Evolutionary conservation across 92 coral and sea anemone genomes (phyloP), one percentile per base, ranked within the genome.

Genomic region (Epizoanthus scotinus): DNA sequence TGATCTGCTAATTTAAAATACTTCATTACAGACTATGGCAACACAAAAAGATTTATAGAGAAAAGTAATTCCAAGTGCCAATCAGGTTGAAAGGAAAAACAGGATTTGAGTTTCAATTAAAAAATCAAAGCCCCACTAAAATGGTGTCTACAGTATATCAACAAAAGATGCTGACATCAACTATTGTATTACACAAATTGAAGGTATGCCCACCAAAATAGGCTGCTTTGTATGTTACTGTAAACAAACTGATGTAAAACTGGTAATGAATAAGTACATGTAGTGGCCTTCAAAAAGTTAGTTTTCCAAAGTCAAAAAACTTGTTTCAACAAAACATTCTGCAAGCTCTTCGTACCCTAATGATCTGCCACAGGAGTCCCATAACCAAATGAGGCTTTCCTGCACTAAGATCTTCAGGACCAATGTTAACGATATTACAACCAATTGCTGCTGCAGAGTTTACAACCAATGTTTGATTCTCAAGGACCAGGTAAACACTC

Each of bases 351-450:
- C 40, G 6, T 77, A 95, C 99, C 90, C 98, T 93, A 42, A 95
- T 95, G 79, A 95, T 92, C 78, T 95, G 99, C 99, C 99, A 95
- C 42, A 95, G 85, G 5, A 95, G 83, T 10, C 99, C 99, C 75
- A 95, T 85, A 1, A 93, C 93, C 82, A 95, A 86, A 74, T 95
- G 99, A 8, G 88, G 85, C 66, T 93, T 95, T 26, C 99, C 99
- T 60, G 90, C 88, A 14, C 90, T 91, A 47, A 95, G 78, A 71
- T 95, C 99, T 25, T 93, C 99, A 1, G 99, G 91, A 5, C 98
- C 99, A 85, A 95, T 95, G 84, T 95, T 95, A 13, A 91, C 91
- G 82, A 95, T 87, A 73, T 93, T 88, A 61, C 99, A 95, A 10
- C 99, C 99, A 81, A 95, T 95, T 24, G 99, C 86, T 5, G 90